These are phyloP conservation scores for Iguana delicatissima DNA, from an alignment of 2,797 vertebrate species.

Conservation along the genomic window DNA sequence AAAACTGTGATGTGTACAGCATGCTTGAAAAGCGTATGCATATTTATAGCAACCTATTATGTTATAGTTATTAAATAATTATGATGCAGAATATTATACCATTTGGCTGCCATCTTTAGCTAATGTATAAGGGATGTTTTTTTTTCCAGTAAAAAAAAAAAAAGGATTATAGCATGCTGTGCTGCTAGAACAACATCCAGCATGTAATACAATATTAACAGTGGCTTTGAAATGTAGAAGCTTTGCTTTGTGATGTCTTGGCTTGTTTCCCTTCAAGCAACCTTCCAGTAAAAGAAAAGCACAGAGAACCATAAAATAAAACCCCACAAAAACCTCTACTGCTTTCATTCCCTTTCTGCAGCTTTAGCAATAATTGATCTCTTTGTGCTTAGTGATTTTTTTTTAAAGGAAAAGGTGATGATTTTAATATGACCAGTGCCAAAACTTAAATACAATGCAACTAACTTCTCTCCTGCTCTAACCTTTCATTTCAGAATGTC, in stretches of 20 bases:
- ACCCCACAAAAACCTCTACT: conserved; percentile 33
- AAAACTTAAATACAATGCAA: conserved; percentile 1
- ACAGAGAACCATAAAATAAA: conserved; percentile 39
- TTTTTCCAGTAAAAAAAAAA: not conserved
- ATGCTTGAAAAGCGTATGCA: conserved; percentile 41
- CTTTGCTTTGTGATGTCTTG: conserved; percentile 59
- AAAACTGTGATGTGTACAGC: conserved; percentile 52
- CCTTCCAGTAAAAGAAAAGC: conserved; percentile 54
- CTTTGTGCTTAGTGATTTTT: conserved; percentile 11
- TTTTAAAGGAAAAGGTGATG: conserved; percentile 28
- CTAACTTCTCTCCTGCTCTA: not conserved
- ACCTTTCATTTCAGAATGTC: conserved; percentile 7
- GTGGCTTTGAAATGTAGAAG: conserved; percentile 50
- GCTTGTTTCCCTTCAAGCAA: conserved; percentile 57
- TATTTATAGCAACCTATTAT: conserved; percentile 50
- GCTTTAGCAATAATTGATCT: conserved; percentile 29
- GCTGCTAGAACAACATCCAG: conserved; percentile 61
- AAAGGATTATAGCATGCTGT: conserved; percentile 38
- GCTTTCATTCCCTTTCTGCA: conserved; percentile 32
- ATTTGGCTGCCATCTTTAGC: conserved; percentile 55
- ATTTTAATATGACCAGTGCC: conserved; percentile 24
- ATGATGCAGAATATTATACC: conserved; percentile 51
- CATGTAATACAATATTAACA: conserved; percentile 40
- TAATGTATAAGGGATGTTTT: conserved; percentile 51
- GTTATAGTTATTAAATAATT: conserved; percentile 66